phyloP scores from a whole-genome alignment of 2,113 vertebrate genomes.

The Hippolais icterina region DNA sequence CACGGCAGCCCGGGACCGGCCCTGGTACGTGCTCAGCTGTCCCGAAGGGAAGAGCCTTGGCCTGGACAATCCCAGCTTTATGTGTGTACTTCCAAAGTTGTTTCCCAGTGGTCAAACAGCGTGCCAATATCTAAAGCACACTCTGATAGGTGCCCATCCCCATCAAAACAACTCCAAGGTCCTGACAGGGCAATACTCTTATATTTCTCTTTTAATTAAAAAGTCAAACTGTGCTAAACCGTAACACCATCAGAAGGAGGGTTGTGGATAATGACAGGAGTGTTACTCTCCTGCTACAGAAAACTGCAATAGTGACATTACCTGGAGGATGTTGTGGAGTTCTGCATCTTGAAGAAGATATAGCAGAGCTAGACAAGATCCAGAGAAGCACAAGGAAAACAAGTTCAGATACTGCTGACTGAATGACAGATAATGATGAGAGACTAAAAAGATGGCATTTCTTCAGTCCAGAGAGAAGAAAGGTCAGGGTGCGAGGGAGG shows the following conservation, averaged over 20 bases:
- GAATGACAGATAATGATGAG: neutral
- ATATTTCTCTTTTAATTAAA: too few relatives aligned
- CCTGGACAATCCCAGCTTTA: too few relatives aligned
- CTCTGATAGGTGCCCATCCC: too few relatives aligned
- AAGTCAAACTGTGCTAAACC: too few relatives aligned
- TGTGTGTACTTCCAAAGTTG: too few relatives aligned
- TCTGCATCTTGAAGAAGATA: neutral
- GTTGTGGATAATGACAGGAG: accelerated
- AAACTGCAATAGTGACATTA: neutral
- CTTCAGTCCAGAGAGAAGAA: neutral
- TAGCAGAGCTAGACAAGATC: neutral
- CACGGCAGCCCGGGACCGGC: too few relatives aligned
- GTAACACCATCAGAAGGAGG: neutral
- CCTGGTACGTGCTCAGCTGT: too few relatives aligned
- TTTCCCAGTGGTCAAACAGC: too few relatives aligned
- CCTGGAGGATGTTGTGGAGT: neutral
- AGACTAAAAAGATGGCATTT: neutral
- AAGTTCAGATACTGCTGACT: neutral
- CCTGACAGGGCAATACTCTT: too few relatives aligned
- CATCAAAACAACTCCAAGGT: too few relatives aligned
- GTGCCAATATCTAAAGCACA: too few relatives aligned
- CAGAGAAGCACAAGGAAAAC: neutral
- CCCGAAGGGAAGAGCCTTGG: too few relatives aligned
- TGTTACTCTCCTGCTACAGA: neutral
- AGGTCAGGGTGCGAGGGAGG: accelerated